Percentiles rank a stretch among this genome's conserved stretches.
phyloP scores from a whole-genome alignment of 1,140 invertebrate species.

The Octopus sinensis region DNA sequence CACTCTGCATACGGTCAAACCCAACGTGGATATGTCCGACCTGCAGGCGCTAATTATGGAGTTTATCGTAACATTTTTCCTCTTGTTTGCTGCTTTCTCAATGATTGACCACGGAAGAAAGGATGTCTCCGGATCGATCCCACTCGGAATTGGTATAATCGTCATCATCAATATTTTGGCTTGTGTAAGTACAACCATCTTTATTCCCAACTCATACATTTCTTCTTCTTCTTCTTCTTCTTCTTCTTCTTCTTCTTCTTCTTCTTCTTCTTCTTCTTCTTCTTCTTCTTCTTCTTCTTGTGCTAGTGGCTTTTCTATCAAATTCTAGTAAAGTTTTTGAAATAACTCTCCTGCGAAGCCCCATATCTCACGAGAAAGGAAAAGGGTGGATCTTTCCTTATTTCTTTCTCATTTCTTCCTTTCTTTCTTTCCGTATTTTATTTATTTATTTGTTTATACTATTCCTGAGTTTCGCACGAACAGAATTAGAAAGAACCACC shows the following conservation, averaged over 20 bases:
- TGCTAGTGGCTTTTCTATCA: too few species aligned
- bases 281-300: background rate
- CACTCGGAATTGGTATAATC: constrained; percentile 76
- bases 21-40: constrained; percentile 30
- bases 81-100: constrained; percentile 81
- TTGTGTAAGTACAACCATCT: background rate
- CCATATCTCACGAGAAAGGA: too few species aligned
- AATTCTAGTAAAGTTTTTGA: too few species aligned
- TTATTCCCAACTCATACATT: background rate
- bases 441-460: too few species aligned
- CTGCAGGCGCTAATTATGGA: constrained; percentile 78
- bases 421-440: background rate
- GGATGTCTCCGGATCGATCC: constrained; percentile 79
- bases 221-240: background rate
- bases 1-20: constrained; percentile 32
- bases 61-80: constrained; percentile 78
- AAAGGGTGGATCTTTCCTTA: background rate
- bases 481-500: too few species aligned
- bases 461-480: too few species aligned
- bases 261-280: background rate
- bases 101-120: constrained; percentile 74
- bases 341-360: too few species aligned
- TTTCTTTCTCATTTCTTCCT: background rate
- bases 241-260: background rate
- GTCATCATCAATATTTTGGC: constrained; percentile 32